Percentiles rank a stretch among this genome's conserved stretches.
These are phyloP conservation scores for Limnephilus auricula DNA, from an alignment of 2,888 invertebrate genomes.

Conservation along the genomic window DNA sequence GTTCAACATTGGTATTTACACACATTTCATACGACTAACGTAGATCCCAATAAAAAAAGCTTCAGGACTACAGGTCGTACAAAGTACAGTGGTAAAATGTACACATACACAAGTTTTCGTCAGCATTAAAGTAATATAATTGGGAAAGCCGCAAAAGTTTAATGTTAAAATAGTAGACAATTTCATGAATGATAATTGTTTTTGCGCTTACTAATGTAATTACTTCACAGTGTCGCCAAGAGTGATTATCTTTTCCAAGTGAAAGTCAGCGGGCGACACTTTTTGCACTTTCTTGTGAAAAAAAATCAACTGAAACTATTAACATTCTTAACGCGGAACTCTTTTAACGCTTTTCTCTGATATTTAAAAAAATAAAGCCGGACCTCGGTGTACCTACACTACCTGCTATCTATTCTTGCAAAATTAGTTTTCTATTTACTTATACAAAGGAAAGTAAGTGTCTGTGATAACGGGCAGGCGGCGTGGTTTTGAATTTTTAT, in stretches of 20 bases:
- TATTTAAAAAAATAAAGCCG: not conserved
- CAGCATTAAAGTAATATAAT: not conserved
- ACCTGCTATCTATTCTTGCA: not conserved
- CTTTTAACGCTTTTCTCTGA: constrained; percentile 6
- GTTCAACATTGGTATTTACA: too few species aligned
- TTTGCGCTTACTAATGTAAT: not conserved
- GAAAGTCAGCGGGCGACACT: constrained; percentile 29
- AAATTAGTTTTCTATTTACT: not conserved
- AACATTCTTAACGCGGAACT: constrained; percentile 25
- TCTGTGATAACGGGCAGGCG: too few species aligned
- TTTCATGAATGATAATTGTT: not conserved
- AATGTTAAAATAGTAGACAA: not conserved
- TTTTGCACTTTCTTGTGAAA: constrained; percentile 13
- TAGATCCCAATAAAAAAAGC: not conserved
- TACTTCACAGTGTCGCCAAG: constrained; percentile 17
- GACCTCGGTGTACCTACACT: not conserved
- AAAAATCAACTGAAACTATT: constrained; percentile 13
- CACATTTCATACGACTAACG: not conserved
- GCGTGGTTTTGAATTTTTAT: too few species aligned
- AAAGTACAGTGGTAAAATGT: too few species aligned
- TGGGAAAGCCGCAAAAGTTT: not conserved
- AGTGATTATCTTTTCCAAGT: constrained; percentile 24
- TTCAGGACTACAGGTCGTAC: too few species aligned
- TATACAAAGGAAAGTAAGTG: too few species aligned
- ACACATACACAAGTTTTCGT: not conserved